Conservation (phyloP, 2,797 vertebrate species). For the Danio tinwini region DNA sequence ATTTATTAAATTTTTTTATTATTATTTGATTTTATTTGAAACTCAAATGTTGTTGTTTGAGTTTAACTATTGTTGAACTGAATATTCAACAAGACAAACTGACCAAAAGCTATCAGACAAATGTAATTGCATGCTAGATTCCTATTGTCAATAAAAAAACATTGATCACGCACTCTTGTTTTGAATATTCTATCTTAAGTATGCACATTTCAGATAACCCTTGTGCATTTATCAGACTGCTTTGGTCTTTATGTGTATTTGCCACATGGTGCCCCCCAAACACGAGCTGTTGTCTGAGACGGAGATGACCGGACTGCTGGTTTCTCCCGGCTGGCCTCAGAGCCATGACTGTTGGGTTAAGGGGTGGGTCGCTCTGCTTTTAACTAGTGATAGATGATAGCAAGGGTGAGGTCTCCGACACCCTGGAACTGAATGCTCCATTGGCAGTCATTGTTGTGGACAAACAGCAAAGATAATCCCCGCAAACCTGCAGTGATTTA, state of each 20-base stretch:
- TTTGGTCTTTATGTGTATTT: slow-evolving; percentile 31
- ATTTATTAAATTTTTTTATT: too few relatives aligned
- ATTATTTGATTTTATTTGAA: too few relatives aligned
- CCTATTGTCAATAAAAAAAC: background rate
- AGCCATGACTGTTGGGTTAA: slow-evolving; percentile 50
- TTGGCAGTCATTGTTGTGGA: slow-evolving; percentile 46
- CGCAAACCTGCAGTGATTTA: slow-evolving; percentile 39
- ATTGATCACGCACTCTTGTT: background rate
- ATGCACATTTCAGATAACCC: background rate
- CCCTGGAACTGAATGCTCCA: slow-evolving; percentile 46
- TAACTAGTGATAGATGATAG: slow-evolving; percentile 74
- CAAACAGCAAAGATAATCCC: slow-evolving; percentile 46
- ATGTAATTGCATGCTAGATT: too few relatives aligned
- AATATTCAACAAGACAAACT: background rate
- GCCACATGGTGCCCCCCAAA: slow-evolving; percentile 42
- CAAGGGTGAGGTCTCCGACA: slow-evolving; percentile 42
- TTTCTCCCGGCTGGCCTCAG: slow-evolving; percentile 46
- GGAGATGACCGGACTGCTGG: slow-evolving; percentile 49
- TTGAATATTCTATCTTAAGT: background rate
- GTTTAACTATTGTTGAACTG: background rate
- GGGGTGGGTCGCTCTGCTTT: slow-evolving; percentile 52
- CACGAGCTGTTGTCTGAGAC: slow-evolving; percentile 46
- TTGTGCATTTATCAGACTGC: slow-evolving; percentile 22
- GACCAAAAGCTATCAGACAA: background rate
- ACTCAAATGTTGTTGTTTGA: background rate